These are phyloP conservation scores for Corythornis leucogaster DNA, from an alignment of 2,797 vertebrate genomes.

Conservation along the genomic window DNA sequence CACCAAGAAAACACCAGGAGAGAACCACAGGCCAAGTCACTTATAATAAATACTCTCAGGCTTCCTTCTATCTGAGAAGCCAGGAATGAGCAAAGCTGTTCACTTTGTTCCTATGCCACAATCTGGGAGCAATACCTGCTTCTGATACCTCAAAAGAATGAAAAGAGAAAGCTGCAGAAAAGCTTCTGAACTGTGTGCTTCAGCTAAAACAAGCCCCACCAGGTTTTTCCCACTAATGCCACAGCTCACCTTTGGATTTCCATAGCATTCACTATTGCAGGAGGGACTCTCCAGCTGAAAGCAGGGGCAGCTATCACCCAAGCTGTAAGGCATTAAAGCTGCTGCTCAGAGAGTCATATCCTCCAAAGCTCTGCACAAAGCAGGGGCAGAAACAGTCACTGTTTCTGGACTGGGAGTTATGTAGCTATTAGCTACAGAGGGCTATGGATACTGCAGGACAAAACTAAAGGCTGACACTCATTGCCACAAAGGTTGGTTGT, in stretches of 20 bases:
- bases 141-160: not conserved
- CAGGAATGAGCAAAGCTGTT: not conserved
- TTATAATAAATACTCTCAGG: not conserved
- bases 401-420: not conserved
- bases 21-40: not conserved
- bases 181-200: not conserved
- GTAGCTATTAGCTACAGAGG: not conserved
- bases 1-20: not conserved
- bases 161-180: not conserved
- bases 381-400: not conserved
- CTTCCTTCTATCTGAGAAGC: not conserved
- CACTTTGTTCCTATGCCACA: not conserved
- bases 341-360: not conserved
- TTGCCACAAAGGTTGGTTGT: not conserved
- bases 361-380: not conserved
- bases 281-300: not conserved
- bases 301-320: not conserved
- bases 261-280: rapidly evolving
- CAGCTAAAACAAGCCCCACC: not conserved
- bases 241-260: not conserved
- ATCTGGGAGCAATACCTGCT: not conserved
- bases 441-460: not conserved
- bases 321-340: not conserved
- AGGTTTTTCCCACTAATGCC: not conserved
- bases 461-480: not conserved